phyloP scores from a whole-genome alignment of 2,888 invertebrate species.

The Drosophila eohydei region DNA sequence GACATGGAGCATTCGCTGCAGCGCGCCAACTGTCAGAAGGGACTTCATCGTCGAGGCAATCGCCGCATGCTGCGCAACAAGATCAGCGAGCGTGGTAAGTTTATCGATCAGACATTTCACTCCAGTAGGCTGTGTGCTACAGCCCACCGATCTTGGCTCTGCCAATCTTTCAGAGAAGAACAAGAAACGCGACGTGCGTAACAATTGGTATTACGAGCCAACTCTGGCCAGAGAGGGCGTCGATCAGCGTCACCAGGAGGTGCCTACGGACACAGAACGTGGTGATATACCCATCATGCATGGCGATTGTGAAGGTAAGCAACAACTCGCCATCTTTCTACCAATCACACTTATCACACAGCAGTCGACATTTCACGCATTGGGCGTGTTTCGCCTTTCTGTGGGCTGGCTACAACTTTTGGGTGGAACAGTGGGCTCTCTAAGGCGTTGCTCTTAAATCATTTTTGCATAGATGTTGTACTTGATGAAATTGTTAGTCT shows the following conservation, averaged over 20 bases:
- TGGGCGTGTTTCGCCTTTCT: conserved; percentile 46
- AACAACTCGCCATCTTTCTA: conserved; percentile 22
- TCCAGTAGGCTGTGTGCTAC: conserved; percentile 39
- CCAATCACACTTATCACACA: conserved; percentile 49
- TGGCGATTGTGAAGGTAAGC: conserved; percentile 87
- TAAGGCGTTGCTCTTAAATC: conserved; percentile 48
- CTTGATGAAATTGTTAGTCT: conserved; percentile 59
- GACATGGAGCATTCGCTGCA: conserved; percentile 84
- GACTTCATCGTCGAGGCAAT: conserved; percentile 82
- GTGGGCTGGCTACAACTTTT: conserved; percentile 40
- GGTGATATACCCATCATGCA: conserved; percentile 89
- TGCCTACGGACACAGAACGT: conserved; percentile 85
- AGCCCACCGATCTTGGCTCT: conserved; percentile 40
- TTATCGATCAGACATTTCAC: conserved; percentile 26
- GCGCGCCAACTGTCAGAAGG: conserved; percentile 85
- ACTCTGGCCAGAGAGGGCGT: conserved; percentile 76
- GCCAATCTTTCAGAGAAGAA: conserved; percentile 82
- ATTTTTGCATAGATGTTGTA: conserved; percentile 39
- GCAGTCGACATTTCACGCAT: conserved; percentile 44
- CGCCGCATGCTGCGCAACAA: conserved; percentile 83
- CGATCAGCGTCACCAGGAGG: conserved; percentile 80
- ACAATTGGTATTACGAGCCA: conserved; percentile 83
- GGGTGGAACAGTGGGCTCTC: conserved; percentile 10
- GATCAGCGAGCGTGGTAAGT: conserved; percentile 83
- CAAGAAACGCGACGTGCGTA: conserved; percentile 85